Percentiles rank a stretch among this genome's conserved stretches.
These are phyloP conservation scores for Pampus argenteus DNA, from an alignment of 2,797 vertebrate genomes.

Conservation along the genomic window DNA sequence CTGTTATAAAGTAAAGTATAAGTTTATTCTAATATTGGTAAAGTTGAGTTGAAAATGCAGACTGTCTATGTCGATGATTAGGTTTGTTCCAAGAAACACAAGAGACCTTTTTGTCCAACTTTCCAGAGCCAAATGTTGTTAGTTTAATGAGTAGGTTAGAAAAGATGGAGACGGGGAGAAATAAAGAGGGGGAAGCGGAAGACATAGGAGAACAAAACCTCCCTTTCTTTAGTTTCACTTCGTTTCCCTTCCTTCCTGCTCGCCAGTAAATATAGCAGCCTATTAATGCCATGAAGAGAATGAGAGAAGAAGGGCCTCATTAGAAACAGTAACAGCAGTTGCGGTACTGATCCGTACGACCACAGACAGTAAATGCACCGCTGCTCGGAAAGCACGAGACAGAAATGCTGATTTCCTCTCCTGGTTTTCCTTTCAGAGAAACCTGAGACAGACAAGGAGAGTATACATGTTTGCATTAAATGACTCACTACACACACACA, in stretches of 20 bases:
- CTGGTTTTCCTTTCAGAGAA: constrained; percentile 60
- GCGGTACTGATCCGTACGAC: constrained; percentile 47
- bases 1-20: not conserved
- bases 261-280: constrained; percentile 56
- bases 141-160: constrained; percentile 49
- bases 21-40: not conserved
- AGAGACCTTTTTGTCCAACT: constrained; percentile 7
- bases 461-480: constrained; percentile 11
- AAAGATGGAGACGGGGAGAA: constrained; percentile 8
- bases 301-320: constrained; percentile 47
- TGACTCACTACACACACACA: constrained; percentile 3
- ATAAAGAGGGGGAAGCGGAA: constrained; percentile 29
- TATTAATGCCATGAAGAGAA: constrained; percentile 52
- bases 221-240: constrained; percentile 37
- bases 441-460: constrained; percentile 56
- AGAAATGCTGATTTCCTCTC: constrained; percentile 48
- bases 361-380: constrained; percentile 33
- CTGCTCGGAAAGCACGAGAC: constrained; percentile 52
- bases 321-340: constrained; percentile 50
- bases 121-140: constrained; percentile 43
- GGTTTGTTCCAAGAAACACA: not conserved
- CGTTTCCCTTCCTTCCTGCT: constrained; percentile 18
- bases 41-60: not conserved
- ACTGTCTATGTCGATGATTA: constrained; percentile 20
- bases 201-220: constrained; percentile 40